Conservation (phyloP, 2,113 vertebrate genomes). For the Brachyhypopomus occidentalis region DNA sequence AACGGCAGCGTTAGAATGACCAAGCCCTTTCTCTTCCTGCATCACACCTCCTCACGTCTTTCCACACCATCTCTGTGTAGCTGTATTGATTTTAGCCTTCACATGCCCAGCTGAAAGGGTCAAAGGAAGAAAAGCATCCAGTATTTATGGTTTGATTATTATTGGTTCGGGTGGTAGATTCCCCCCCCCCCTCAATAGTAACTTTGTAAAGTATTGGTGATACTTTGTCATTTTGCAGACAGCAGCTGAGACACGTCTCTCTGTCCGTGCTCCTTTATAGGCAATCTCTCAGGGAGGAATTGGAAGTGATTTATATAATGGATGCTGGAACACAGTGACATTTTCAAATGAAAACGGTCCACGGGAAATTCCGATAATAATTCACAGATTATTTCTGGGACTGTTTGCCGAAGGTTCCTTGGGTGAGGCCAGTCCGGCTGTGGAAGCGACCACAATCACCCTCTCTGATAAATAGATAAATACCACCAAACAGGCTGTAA, state of each 20-base stretch:
- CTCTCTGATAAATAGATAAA: slow-evolving; percentile 57
- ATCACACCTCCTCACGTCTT: background rate
- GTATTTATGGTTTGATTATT: slow-evolving; percentile 50
- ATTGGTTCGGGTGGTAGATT: slow-evolving; percentile 6
- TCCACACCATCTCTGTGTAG: slow-evolving; percentile 29
- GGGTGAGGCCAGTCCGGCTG: slow-evolving; percentile 3
- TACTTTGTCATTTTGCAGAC: slow-evolving; percentile 44
- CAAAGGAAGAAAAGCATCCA: slow-evolving; percentile 36
- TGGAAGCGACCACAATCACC: slow-evolving; percentile 15
- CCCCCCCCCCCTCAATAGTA: slow-evolving; percentile 8
- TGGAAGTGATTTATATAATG: slow-evolving; percentile 62
- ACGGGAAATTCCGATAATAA: slow-evolving; percentile 55
- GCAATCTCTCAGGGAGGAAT: slow-evolving; percentile 57
- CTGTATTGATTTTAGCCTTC: slow-evolving; percentile 55
- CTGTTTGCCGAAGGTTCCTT: slow-evolving; percentile 43
- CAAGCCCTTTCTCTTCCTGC: slow-evolving; percentile 22
- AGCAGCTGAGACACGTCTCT: slow-evolving; percentile 49
- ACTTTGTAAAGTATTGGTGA: background rate
- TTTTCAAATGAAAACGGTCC: slow-evolving; percentile 59
- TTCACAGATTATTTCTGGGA: slow-evolving; percentile 51
- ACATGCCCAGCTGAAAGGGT: slow-evolving; percentile 46
- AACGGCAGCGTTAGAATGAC: background rate
- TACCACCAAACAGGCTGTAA: slow-evolving; percentile 35
- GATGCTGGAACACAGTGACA: slow-evolving; percentile 55
- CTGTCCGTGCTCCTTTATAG: slow-evolving; percentile 50